phyloP scores from a whole-genome alignment of 1,140 invertebrate genomes.

The Trinorchestia longiramus region DNA sequence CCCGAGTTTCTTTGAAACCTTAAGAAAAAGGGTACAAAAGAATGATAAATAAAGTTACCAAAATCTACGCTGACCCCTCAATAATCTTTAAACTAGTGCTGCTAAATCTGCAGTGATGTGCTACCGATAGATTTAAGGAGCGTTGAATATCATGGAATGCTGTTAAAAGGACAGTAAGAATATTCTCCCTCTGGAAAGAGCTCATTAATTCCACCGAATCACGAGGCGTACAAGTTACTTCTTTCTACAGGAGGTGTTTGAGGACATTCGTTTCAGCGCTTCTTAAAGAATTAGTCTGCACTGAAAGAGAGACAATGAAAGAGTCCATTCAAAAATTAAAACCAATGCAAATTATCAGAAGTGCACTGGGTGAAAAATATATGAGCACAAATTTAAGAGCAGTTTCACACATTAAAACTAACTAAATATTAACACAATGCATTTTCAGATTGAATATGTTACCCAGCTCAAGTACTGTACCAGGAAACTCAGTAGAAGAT shows the following conservation, averaged over 20 bases:
- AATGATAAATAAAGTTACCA: background rate
- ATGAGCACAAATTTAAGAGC: background rate
- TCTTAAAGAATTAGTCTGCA: too few species aligned
- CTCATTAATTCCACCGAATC: background rate
- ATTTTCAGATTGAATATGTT: background rate
- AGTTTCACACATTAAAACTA: background rate
- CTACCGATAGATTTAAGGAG: background rate
- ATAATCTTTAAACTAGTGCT: background rate
- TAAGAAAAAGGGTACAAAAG: background rate
- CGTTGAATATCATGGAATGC: too few species aligned
- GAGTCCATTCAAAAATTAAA: background rate
- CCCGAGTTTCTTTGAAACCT: background rate
- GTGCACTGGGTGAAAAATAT: background rate
- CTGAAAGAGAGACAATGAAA: too few species aligned
- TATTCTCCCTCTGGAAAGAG: background rate
- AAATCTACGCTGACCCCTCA: background rate
- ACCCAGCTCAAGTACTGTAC: background rate
- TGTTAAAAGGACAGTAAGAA: too few species aligned
- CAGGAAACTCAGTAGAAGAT: background rate
- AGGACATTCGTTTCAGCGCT: too few species aligned
- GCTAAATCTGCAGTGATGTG: background rate
- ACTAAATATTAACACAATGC: background rate
- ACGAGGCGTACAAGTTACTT: background rate
- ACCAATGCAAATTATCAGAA: background rate
- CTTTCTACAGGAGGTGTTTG: too few species aligned